Base-by-base conservation (phyloP, 92 coral and sea anemone species). In the Parazoanthus darwini region DNA sequence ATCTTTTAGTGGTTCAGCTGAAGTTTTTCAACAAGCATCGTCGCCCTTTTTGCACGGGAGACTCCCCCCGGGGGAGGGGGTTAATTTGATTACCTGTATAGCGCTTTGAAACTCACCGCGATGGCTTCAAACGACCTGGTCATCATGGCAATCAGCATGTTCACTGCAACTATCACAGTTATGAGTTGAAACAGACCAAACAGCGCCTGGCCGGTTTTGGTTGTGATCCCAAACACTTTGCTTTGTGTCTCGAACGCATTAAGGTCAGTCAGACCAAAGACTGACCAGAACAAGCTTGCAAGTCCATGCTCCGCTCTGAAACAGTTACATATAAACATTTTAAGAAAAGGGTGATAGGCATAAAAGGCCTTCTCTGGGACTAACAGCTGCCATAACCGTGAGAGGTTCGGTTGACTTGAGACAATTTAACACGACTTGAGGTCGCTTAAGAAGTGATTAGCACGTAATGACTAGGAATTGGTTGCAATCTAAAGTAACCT, bases 131-230 rank as follows among this genome's bases (percentile, higher is more conserved):
- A 96, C 0, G 98, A 92, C 72, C 91, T 89, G 48, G 93, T 91
- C 98, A 96, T 94, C 97, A 96, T 96, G 1, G 98, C 97, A 74
- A 94, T 96, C 70, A 96, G 90, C 98, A 96, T 96, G 66, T 96
- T 96, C 33, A 96, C 82, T 4, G 94, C 97, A 29, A 96, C 94
- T 44, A 96, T 90, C 26, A 93, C 94, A 10, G 95, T 94, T 18
- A 94, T 87, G 54, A 96, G 92, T 59, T 93, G 95, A 79, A 89
- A 96, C 29, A 94, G 22, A 38, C 91, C 96, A 77, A 96, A 94
- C 67, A 94, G 75, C 46, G 87, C 81, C 59, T 90, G 91, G 14
- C 98, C 98, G 2, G 97, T 94, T 82, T 90, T 86, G 68, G 89
- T 86, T 42, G 96, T 93, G 48, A 96, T 94, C 35, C 85, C 74